Evolutionary conservation across 1,140 invertebrate species (phyloP).

Genomic region (Campoletis sonorensis): DNA sequence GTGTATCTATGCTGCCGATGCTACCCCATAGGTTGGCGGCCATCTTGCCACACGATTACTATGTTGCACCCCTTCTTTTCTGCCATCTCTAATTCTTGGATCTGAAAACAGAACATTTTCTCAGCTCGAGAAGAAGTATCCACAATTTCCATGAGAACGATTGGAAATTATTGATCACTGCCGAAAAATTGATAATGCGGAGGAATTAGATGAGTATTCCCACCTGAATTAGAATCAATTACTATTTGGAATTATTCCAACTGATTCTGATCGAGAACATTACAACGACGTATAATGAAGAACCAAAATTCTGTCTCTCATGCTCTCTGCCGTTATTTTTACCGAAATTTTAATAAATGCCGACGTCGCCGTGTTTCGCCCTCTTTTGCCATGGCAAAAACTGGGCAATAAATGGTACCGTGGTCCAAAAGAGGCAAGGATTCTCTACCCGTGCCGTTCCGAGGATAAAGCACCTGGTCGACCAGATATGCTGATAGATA

Average conservation of each 20-base stretch:
- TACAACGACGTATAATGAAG: not conserved
- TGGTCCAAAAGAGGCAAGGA: not conserved
- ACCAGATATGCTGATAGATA: conserved; percentile 22
- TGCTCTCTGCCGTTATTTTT: not conserved
- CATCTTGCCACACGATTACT: conserved; percentile 43
- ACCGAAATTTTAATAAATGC: conserved; percentile 29
- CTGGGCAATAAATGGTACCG: not conserved
- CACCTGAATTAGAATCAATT: no score
- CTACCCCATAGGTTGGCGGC: conserved; percentile 34
- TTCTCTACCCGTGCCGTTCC: conserved; percentile 5
- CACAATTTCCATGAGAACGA: not conserved
- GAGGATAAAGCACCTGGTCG: conserved; percentile 20
- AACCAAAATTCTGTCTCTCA: conserved; percentile 8
- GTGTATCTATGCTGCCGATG: not conserved
- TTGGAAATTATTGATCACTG: not conserved
- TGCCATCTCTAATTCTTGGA: conserved; percentile 3
- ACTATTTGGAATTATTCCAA: not conserved
- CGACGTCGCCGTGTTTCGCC: conserved; percentile 16
- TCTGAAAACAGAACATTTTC: not conserved
- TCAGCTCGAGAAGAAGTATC: not conserved
- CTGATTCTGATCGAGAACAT: not conserved
- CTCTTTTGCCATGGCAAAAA: not conserved
- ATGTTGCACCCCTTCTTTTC: not conserved
- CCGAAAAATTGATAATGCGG: not conserved
- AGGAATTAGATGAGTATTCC: not conserved